Conservation (phyloP, 2,113 vertebrate genomes). For the Tupaia chinensis region DNA sequence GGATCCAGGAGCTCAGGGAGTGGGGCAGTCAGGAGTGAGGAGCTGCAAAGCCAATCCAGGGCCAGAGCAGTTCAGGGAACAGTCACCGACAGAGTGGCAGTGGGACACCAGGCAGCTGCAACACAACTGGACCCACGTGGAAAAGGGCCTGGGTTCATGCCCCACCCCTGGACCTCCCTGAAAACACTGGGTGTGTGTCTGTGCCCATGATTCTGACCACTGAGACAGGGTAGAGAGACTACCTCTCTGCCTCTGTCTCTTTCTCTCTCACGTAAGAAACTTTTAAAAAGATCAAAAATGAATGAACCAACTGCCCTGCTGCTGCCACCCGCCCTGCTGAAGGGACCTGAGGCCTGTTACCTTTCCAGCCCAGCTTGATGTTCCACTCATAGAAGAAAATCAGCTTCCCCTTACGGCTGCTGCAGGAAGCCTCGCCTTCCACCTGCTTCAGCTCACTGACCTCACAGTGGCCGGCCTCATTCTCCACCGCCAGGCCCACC, state of each 20-base stretch:
- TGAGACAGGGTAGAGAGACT: no score
- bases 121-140: no score
- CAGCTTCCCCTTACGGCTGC: conserved; percentile 84
- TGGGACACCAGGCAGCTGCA: no score
- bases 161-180: no score
- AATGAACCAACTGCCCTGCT: background rate
- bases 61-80: background rate
- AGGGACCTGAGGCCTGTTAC: background rate
- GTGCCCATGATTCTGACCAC: no score
- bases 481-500: conserved; percentile 83
- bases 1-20: background rate
- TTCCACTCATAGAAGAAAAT: conserved; percentile 88
- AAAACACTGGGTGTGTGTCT: no score
- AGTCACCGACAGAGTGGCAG: no score
- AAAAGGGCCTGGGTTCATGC: no score
- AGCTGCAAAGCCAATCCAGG: background rate
- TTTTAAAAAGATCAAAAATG: no score
- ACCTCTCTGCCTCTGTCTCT: no score
- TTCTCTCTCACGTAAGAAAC: no score
- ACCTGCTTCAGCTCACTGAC: conserved; percentile 82
- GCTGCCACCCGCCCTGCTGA: background rate
- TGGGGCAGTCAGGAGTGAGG: background rate
- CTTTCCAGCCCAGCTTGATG: conserved; percentile 86
- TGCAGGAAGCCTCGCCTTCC: conserved; percentile 87
- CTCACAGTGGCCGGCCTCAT: conserved; percentile 78